Evolutionary conservation across 64 coral and sea anemone genomes (phyloP).

Genomic region (Dendronephthya gigantea): DNA sequence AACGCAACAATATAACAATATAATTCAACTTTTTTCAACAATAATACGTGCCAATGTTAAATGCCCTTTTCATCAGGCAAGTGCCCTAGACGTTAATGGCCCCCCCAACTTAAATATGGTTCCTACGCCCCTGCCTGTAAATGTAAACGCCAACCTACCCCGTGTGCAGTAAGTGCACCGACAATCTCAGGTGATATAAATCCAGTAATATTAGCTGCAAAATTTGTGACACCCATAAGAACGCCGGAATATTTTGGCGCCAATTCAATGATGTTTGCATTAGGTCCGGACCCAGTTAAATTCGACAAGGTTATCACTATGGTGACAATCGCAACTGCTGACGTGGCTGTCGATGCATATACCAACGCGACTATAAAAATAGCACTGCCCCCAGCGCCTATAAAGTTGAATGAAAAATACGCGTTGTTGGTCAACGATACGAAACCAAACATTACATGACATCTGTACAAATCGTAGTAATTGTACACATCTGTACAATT

Average conservation of each 20-base stretch:
- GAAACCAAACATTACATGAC: too few relatives aligned
- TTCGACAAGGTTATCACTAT: background rate
- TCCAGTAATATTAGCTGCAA: constrained; percentile 2
- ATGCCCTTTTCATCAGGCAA: too few relatives aligned
- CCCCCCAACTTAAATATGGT: too few relatives aligned
- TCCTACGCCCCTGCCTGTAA: too few relatives aligned
- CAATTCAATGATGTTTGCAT: background rate
- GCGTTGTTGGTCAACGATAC: background rate
- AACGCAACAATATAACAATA: too few relatives aligned
- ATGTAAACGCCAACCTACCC: background rate
- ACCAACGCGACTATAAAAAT: background rate
- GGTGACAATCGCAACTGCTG: background rate
- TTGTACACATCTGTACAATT: too few relatives aligned
- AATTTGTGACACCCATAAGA: background rate
- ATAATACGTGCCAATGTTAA: too few relatives aligned
- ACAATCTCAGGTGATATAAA: constrained; percentile 1
- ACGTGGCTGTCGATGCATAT: background rate
- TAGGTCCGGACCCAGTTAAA: background rate
- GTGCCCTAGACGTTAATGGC: too few relatives aligned
- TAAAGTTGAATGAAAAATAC: background rate
- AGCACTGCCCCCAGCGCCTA: background rate
- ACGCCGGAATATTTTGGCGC: background rate
- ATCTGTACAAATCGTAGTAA: too few relatives aligned
- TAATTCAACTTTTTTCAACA: too few relatives aligned
- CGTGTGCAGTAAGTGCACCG: background rate